These are phyloP conservation scores for Eurytoma adleriae DNA, from an alignment of 2,888 invertebrate species.

Conservation along the genomic window DNA sequence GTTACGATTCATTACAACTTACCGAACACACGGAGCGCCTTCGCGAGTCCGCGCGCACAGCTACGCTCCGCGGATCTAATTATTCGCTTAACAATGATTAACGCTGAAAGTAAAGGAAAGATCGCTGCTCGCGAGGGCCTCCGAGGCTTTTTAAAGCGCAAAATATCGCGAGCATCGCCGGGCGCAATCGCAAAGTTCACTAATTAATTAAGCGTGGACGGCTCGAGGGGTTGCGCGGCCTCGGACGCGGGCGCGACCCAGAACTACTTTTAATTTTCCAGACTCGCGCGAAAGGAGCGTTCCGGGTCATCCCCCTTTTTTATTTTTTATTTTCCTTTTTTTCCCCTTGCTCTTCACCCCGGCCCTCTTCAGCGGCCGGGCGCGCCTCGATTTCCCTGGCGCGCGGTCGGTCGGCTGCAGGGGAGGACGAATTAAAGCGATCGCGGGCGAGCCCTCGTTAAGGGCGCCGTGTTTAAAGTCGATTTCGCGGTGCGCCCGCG, in stretches of 20 bases:
- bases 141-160: background rate
- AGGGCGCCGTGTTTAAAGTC: background rate
- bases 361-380: no score
- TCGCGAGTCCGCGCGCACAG: no score
- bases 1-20: no score
- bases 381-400: background rate
- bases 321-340: background rate
- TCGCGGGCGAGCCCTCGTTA: slow-evolving; percentile 1
- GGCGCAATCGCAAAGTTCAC: slow-evolving; percentile 40
- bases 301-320: slow-evolving; percentile 26
- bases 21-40: no score
- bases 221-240: background rate
- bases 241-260: background rate
- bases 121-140: background rate
- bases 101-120: background rate
- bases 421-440: slow-evolving; percentile 26
- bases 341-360: background rate
- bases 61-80: background rate
- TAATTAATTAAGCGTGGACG: slow-evolving; percentile 46
- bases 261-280: slow-evolving; percentile 33
- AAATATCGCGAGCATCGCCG: background rate
- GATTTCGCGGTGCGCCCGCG: background rate
- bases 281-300: background rate
- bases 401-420: background rate
- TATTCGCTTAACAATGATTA: background rate